These are phyloP conservation scores for Drosophila nebulosa DNA, from an alignment of 1,140 invertebrate species.

Conservation along the genomic window DNA sequence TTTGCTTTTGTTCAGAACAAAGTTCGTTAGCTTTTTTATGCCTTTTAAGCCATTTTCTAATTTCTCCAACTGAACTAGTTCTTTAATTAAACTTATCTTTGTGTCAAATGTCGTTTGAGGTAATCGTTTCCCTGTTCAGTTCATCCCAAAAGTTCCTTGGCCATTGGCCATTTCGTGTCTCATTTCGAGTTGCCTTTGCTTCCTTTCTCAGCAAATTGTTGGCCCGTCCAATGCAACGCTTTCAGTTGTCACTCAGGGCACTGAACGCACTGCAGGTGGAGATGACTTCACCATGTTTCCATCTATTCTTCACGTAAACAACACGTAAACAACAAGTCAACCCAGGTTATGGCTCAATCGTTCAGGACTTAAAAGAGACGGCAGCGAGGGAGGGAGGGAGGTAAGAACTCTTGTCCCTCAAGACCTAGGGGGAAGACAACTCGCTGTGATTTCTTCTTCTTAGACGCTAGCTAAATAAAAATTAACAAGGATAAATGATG, in stretches of 20 bases:
- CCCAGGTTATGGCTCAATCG: slow-evolving; percentile 65
- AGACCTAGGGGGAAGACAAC: not conserved
- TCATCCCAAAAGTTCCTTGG: not conserved
- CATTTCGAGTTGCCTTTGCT: not conserved
- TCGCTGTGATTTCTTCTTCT: slow-evolving; percentile 33
- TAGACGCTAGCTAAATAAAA: slow-evolving; percentile 59
- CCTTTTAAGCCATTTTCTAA: no score
- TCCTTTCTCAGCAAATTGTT: slow-evolving; percentile 16
- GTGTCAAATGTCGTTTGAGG: not conserved
- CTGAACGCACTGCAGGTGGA: slow-evolving; percentile 22
- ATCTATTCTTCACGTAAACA: slow-evolving; percentile 20
- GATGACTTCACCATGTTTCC: slow-evolving; percentile 21
- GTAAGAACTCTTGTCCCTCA: not conserved
- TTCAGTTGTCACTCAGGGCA: not conserved
- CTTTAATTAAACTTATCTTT: not conserved
- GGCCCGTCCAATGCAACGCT: slow-evolving; percentile 16
- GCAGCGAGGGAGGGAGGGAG: not conserved
- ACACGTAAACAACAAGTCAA: slow-evolving; percentile 74
- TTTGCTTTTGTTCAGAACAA: no score
- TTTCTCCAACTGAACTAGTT: not conserved
- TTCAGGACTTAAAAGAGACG: slow-evolving; percentile 24
- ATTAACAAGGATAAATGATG: slow-evolving; percentile 76
- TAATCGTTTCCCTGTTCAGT: not conserved
- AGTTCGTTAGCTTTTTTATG: no score
- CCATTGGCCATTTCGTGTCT: slow-evolving; percentile 7